phyloP scores from a whole-genome alignment of 1,140 invertebrate genomes.

The Agrilus planipennis region DNA sequence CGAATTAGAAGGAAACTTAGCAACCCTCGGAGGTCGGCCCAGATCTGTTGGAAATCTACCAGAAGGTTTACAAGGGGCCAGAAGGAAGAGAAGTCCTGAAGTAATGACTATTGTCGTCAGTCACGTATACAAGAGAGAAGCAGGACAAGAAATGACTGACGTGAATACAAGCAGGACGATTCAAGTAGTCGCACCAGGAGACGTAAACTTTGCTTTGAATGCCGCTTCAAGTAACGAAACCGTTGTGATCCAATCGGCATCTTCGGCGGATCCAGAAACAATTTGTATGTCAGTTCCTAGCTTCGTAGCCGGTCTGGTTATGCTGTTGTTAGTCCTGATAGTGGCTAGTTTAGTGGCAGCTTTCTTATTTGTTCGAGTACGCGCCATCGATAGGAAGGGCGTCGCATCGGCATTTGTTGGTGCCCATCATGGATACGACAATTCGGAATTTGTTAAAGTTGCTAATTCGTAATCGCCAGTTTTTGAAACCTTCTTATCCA shows the following conservation, averaged over 20 bases:
- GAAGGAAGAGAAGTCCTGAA: constrained; percentile 43
- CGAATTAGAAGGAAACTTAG: constrained; percentile 63
- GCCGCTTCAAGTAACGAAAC: constrained; percentile 64
- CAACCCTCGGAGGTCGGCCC: constrained; percentile 69
- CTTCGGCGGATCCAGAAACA: constrained; percentile 65
- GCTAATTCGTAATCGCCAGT: too few relatives aligned
- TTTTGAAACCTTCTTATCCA: too few relatives aligned
- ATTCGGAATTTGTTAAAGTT: constrained; percentile 59
- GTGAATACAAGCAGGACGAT: constrained; percentile 83
- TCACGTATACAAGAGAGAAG: constrained; percentile 71
- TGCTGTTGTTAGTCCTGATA: constrained; percentile 76
- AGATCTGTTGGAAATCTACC: constrained; percentile 67
- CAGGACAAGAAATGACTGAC: constrained; percentile 88
- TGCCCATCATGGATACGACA: constrained; percentile 45
- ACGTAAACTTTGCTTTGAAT: constrained; percentile 80
- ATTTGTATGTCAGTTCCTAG: constrained; percentile 89
- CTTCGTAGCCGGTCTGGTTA: constrained; percentile 82
- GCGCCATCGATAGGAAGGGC: constrained; percentile 73
- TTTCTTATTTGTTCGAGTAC: constrained; percentile 80
- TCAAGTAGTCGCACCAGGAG: constrained; percentile 85
- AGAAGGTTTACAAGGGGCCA: constrained; percentile 54
- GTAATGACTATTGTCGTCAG: constrained; percentile 49
- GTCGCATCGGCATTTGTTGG: constrained; percentile 46
- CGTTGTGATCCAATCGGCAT: constrained; percentile 63
- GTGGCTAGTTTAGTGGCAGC: constrained; percentile 85